Base-by-base conservation (phyloP, 2,888 invertebrate species). In the Spisula solida region DNA sequence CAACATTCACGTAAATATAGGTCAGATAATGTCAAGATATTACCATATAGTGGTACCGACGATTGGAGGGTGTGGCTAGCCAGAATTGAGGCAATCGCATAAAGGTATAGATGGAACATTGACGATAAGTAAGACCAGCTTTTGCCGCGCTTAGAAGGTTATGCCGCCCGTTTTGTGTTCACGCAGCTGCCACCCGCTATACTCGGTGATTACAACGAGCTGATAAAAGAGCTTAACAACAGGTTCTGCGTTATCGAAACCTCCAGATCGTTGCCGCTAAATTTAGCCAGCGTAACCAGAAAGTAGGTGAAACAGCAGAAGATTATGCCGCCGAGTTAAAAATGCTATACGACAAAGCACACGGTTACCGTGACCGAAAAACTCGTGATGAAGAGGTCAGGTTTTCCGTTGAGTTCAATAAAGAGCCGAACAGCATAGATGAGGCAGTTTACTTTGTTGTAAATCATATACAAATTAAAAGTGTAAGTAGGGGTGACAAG, bases 301-400 rank as follows among this genome's bases (percentile, higher is more conserved):
- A 47, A 20, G 18, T 16, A 12, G 75, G 80, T 18, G 81, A 88
- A 55, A 80, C 88, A 1, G 75, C 78, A 16, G 88, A 88, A 51
- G 84, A 88, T 2, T 88, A 41, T 84, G 88, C 88, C 14, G 84
- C 88, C 20, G 84, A 84, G 8, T 16, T 88, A 18, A 88, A 88
- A 81, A 20, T 18, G 6, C 56, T 88, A 14, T 84, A 88, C n/a
- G 84, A 82, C 20, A 88, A 81, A 29, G 88, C 88, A 14, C 81
- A 88, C 66, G 34, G 34, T 0, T 51, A 80, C 16, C 29, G 84
- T 34, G 88, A 80, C 29, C 1, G n/a, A n/a, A 51, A 79, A 47
- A 86, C 81, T 2, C 80, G 81, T 16, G 66, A 88, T 20, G 88
- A 88, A 83, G 88, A 88, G n/a, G n/a, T n/a, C n/a, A n/a, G n/a